A percentile compares a stretch with the other conserved stretches of the same genome.
Conservation (phyloP, 2,113 vertebrate species). For the Connochaetes taurinus region DNA sequence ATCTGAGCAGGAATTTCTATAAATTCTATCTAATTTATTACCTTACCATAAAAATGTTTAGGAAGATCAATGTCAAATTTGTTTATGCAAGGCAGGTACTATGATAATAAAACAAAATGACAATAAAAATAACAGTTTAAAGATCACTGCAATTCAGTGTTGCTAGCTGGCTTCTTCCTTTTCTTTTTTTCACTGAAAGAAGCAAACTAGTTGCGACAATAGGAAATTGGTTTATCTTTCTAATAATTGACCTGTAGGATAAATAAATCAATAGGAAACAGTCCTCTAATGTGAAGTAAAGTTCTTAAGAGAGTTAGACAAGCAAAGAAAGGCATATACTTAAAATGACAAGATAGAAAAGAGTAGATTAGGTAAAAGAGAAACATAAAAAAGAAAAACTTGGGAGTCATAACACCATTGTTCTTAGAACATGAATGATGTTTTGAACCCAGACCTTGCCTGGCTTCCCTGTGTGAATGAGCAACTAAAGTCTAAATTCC, state of each 20-base stretch:
- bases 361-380: background rate
- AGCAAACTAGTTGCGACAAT: background rate
- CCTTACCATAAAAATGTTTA: background rate
- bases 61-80: background rate
- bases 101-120: background rate
- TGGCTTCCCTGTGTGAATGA: background rate
- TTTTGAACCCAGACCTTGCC: background rate
- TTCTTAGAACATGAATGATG: background rate
- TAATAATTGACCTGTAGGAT: background rate
- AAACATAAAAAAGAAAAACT: background rate
- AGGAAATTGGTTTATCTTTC: background rate
- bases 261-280: background rate
- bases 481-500: background rate
- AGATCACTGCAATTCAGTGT: background rate
- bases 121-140: conserved; percentile 19
- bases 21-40: background rate
- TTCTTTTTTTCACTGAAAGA: background rate
- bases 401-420: background rate
- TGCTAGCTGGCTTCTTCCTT: background rate
- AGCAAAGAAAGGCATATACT: background rate
- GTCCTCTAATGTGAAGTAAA: background rate
- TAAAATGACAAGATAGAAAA: background rate
- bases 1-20: background rate
- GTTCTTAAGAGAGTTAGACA: background rate
- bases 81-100: background rate